Conservation (phyloP, 2,888 invertebrate genomes). For the Minunthozetes semirufus region DNA sequence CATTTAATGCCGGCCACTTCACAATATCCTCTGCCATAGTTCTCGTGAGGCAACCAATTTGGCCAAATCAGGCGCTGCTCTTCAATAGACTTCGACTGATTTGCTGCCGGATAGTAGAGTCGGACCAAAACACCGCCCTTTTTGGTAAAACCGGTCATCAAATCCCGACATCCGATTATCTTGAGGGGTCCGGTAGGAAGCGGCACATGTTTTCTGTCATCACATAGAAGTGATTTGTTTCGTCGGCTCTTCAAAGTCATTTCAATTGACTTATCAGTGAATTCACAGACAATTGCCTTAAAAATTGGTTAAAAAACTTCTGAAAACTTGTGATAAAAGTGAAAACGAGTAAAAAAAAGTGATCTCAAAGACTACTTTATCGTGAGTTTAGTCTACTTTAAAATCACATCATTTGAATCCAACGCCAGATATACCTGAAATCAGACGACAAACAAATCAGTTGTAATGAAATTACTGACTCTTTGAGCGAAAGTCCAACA, state of each 20-base stretch:
- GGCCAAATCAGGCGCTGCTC: constrained; percentile 36
- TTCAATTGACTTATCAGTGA: neutral
- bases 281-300: neutral
- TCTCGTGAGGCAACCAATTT: constrained; percentile 42
- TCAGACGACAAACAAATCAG: neutral
- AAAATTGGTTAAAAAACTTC: neutral
- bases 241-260: constrained; percentile 9
- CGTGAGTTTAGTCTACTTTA: neutral
- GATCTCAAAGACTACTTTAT: neutral
- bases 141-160: constrained; percentile 39
- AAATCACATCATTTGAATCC: constrained; percentile 8
- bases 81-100: constrained; percentile 16
- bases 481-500: no score
- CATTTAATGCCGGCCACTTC: constrained; percentile 40
- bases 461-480: neutral
- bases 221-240: constrained; percentile 33
- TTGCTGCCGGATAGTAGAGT: constrained; percentile 37
- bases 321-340: neutral
- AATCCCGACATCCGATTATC: constrained; percentile 40
- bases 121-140: constrained; percentile 38
- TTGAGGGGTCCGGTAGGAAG: constrained; percentile 41
- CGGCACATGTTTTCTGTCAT: constrained; percentile 40
- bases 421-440: no score
- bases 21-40: constrained; percentile 40
- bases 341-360: neutral